Evolutionary conservation across 1,140 invertebrate genomes (phyloP).

Genomic region (Drosophila nebulosa): DNA sequence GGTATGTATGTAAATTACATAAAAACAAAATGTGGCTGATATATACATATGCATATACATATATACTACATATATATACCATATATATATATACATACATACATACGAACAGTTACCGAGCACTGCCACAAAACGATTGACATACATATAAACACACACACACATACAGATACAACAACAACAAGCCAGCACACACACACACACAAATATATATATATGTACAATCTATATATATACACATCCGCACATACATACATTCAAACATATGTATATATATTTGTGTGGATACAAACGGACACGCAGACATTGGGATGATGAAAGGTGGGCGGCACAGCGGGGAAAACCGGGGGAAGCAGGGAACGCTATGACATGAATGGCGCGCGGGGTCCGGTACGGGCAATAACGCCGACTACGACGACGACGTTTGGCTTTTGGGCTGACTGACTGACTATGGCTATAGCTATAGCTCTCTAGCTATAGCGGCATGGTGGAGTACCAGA

Average conservation of each 20-base stretch:
- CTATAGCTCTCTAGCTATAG: constrained; percentile 1
- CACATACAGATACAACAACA: constrained; percentile 30
- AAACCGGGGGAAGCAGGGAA: constrained; percentile 16
- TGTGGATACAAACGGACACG: constrained; percentile 54
- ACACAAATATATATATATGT: constrained; percentile 30
- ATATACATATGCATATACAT: constrained; percentile 22
- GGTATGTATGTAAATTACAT: constrained; percentile 40
- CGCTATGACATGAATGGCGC: constrained; percentile 12
- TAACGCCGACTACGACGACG: constrained; percentile 55
- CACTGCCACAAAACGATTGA: constrained; percentile 69
- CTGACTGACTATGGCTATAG: constrained; percentile 34
- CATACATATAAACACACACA: constrained; percentile 43
- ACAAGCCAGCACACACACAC: constrained; percentile 41
- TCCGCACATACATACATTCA: constrained; percentile 29
- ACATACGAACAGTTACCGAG: constrained; percentile 69
- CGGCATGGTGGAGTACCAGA: constrained; percentile 63
- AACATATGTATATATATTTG: constrained; percentile 30
- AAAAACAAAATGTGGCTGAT: constrained; percentile 24
- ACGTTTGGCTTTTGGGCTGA: constrained; percentile 65
- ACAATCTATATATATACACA: constrained; percentile 56
- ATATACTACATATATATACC: constrained; percentile 16
- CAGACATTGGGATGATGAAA: constrained; percentile 50
- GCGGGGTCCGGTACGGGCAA: constrained; percentile 25
- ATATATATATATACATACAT: constrained; percentile 16
- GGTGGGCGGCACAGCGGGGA: constrained; percentile 18